phyloP scores from a whole-genome alignment of 2,888 invertebrate genomes.

The Athalia rosae region DNA sequence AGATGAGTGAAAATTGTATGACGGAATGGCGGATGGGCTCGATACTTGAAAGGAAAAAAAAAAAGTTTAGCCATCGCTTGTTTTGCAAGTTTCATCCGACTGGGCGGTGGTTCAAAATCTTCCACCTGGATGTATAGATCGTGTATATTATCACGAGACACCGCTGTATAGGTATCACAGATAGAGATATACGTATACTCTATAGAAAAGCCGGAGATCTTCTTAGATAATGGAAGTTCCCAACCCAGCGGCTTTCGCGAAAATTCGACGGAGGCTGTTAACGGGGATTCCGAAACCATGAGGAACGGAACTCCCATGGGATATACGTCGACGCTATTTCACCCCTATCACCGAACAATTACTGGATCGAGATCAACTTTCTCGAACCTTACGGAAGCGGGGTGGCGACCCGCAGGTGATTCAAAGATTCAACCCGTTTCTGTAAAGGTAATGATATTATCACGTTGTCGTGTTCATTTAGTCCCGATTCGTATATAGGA shows the following conservation, averaged over 20 bases:
- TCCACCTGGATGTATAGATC: too few relatives aligned
- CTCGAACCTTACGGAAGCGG: conserved; percentile 11
- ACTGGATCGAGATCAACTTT: conserved; percentile 30
- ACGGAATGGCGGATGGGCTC: too few relatives aligned
- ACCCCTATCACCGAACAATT: conserved; percentile 19
- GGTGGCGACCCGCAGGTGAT: background rate
- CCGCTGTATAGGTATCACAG: background rate
- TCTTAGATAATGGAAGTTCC: conserved; percentile 13
- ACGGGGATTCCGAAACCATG: conserved; percentile 29
- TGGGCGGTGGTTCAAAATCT: too few relatives aligned
- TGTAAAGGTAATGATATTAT: too few relatives aligned
- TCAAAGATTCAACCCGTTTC: conserved; percentile 14
- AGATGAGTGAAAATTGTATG: too few relatives aligned
- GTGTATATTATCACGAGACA: too few relatives aligned
- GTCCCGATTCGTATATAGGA: too few relatives aligned
- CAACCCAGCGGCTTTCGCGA: conserved; percentile 4
- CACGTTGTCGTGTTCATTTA: background rate
- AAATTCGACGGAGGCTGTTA: conserved; percentile 29
- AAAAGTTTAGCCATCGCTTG: too few relatives aligned
- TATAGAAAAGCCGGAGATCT: background rate
- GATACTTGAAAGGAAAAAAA: too few relatives aligned
- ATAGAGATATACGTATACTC: conserved; percentile 8
- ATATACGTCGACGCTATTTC: conserved; percentile 39
- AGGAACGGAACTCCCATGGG: conserved; percentile 38
- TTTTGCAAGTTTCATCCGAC: too few relatives aligned